Conservation (phyloP, 2,888 invertebrate genomes). For the Melieria picta region DNA sequence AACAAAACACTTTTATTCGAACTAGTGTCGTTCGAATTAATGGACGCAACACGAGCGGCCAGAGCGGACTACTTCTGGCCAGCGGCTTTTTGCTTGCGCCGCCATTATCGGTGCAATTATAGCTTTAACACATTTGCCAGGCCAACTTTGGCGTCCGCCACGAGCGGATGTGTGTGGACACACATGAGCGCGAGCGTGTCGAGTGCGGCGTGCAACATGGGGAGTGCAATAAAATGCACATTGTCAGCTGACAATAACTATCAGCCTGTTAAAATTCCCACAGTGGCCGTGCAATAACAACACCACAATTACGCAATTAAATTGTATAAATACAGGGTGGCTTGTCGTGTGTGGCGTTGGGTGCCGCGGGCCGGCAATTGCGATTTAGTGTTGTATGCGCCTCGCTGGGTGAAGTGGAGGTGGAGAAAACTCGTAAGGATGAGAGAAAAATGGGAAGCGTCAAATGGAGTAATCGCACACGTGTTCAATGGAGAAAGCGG, state of each 20-base stretch:
- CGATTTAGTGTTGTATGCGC: background rate
- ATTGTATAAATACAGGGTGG: constrained; percentile 27
- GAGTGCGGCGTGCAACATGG: constrained; percentile 7
- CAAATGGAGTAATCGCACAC: no score
- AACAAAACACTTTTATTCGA: no score
- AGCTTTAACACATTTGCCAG: constrained; percentile 22
- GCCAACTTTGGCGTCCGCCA: background rate
- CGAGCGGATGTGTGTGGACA: background rate
- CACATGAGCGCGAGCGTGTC: background rate
- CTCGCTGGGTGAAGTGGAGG: background rate
- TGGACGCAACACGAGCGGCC: no score
- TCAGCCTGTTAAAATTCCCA: constrained; percentile 49
- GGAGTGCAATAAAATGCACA: constrained; percentile 40
- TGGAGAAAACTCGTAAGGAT: background rate
- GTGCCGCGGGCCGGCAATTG: background rate
- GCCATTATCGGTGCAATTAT: constrained; percentile 22
- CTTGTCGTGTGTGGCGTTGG: no score
- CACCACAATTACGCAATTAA: constrained; percentile 32
- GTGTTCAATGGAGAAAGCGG: no score
- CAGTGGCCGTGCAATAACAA: constrained; percentile 35
- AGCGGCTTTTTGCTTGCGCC: background rate
- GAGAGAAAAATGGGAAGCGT: background rate
- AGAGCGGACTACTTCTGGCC: no score
- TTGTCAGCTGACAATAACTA: constrained; percentile 45
- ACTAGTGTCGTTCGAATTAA: no score